Conservation (phyloP, 2,113 vertebrate species). For the Tychaedon coryphoeus region DNA sequence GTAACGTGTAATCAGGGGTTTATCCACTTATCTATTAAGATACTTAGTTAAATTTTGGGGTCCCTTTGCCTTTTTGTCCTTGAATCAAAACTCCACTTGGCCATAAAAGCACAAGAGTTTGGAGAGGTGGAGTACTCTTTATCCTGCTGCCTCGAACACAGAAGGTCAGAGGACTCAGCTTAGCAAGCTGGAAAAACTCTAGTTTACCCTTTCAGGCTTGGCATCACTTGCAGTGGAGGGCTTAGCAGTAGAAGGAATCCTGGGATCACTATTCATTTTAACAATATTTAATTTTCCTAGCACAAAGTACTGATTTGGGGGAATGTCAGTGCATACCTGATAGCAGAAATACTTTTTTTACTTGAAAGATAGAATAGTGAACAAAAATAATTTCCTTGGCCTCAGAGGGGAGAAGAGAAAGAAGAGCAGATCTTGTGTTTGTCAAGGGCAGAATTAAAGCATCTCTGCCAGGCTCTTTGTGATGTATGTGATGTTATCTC, state of each 20-base stretch:
- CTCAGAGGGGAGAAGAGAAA: not conserved
- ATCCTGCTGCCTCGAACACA: not conserved
- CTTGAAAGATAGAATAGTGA: not conserved
- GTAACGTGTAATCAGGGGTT: not conserved
- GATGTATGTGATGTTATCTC: not conserved
- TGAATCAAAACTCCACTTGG: not conserved
- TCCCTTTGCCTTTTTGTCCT: not conserved
- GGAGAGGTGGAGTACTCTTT: not conserved
- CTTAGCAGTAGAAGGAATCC: not conserved
- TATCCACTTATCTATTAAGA: constrained; percentile 3
- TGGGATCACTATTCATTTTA: not conserved
- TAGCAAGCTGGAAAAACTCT: not conserved
- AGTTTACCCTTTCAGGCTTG: not conserved
- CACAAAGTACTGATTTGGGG: not conserved
- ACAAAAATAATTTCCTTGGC: not conserved
- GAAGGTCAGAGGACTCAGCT: not conserved
- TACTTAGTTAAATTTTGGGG: not conserved
- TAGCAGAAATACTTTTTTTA: not conserved
- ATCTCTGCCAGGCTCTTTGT: not conserved
- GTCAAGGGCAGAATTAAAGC: not conserved
- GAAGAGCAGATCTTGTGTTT: not conserved
- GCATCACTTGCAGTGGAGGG: not conserved
- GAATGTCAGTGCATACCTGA: not conserved
- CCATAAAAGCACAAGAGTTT: not conserved
- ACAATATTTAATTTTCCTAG: not conserved